A percentile compares a stretch with the other conserved stretches of the same genome.
phyloP scores from a whole-genome alignment of 2,797 vertebrate genomes.

The Carcharodon carcharias region DNA sequence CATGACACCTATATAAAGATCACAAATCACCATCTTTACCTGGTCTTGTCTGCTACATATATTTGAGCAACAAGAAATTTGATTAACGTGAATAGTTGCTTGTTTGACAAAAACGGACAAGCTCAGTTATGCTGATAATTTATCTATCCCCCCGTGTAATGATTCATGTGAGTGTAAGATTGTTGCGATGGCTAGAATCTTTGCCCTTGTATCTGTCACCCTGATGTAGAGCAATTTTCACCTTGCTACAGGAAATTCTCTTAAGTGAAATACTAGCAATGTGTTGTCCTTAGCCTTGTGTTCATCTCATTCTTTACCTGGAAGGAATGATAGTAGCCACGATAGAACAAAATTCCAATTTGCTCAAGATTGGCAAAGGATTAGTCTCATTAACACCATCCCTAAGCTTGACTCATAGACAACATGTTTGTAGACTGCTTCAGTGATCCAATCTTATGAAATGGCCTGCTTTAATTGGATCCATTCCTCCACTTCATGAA shows the following conservation, averaged over 20 bases:
- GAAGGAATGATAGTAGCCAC: neutral
- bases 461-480: slow-evolving; percentile 27
- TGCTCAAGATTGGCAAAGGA: neutral
- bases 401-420: neutral
- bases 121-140: neutral
- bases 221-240: neutral
- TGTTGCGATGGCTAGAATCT: neutral
- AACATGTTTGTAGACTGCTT: neutral
- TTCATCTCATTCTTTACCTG: slow-evolving; percentile 24
- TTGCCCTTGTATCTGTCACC: neutral
- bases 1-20: neutral
- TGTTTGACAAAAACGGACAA: neutral
- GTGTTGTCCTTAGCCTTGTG: slow-evolving; percentile 10
- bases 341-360: neutral
- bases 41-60: neutral
- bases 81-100: neutral
- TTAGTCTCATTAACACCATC: slow-evolving; percentile 21
- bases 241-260: neutral
- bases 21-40: neutral
- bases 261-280: neutral
- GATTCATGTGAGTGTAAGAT: neutral
- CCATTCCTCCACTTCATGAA: neutral
- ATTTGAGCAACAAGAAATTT: neutral
- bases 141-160: neutral
- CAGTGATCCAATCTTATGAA: neutral